Conservation (phyloP, 2,113 vertebrate genomes). For the Phylloscopus trochiloides region DNA sequence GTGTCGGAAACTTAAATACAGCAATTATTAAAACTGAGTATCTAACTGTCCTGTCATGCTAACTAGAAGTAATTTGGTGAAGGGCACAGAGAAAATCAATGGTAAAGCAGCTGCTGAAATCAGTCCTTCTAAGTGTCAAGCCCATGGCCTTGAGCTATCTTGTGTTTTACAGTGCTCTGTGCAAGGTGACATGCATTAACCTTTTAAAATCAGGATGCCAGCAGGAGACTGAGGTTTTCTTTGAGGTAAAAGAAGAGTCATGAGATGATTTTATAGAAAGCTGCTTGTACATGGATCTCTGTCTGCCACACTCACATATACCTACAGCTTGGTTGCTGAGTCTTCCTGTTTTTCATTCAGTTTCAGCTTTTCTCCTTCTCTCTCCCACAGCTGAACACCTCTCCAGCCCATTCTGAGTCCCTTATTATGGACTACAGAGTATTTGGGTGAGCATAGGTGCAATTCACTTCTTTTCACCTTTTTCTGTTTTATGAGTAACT, state of each 20-base stretch:
- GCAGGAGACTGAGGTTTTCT: neutral
- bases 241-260: neutral
- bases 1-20: neutral
- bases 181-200: neutral
- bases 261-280: neutral
- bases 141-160: neutral
- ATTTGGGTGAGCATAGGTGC: accelerated
- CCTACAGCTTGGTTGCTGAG: neutral
- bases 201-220: neutral
- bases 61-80: neutral
- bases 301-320: neutral
- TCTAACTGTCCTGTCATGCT: neutral
- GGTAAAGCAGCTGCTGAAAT: neutral
- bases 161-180: neutral
- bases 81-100: neutral
- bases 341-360: neutral
- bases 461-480: neutral
- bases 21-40: neutral
- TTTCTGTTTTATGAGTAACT: neutral
- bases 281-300: neutral
- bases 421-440: neutral
- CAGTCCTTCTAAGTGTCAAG: neutral
- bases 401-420: neutral
- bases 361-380: neutral
- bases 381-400: neutral